Evolutionary conservation across 2,113 vertebrate species (phyloP).

Genomic region (Eira barbara): DNA sequence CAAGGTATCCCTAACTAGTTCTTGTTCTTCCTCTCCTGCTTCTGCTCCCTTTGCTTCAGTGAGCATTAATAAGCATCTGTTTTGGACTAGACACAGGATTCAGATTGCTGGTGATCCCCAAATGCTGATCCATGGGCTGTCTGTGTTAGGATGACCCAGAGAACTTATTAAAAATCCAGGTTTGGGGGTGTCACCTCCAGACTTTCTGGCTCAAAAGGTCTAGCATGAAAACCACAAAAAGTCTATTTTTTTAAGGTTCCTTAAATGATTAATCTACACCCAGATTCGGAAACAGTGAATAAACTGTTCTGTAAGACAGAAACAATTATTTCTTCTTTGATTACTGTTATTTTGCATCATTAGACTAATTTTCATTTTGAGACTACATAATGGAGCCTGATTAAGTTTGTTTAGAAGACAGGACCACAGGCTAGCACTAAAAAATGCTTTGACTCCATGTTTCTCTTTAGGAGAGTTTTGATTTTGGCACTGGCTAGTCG

Average conservation of each 20-base stretch:
- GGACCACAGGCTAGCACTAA: background rate
- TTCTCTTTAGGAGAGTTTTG: slow-evolving; percentile 41
- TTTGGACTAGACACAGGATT: background rate
- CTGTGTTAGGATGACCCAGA: background rate
- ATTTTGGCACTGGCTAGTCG: background rate
- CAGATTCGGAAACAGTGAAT: background rate
- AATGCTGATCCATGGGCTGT: background rate
- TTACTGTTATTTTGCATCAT: background rate
- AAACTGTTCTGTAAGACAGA: background rate
- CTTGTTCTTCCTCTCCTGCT: background rate
- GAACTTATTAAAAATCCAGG: background rate
- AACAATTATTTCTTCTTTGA: background rate
- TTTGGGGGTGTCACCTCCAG: background rate
- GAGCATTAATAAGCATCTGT: background rate
- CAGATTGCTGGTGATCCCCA: background rate
- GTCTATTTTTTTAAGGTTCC: background rate
- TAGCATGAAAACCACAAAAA: background rate
- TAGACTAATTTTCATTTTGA: slow-evolving; percentile 41
- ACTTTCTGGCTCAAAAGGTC: background rate
- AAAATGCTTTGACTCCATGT: background rate
- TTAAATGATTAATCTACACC: background rate
- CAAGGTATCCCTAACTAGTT: background rate
- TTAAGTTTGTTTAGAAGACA: slow-evolving; percentile 33
- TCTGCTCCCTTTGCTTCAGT: background rate
- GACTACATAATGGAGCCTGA: background rate